Evolutionary conservation across 2,113 vertebrate species (phyloP).

Genomic region (Phaetusa simplex): DNA sequence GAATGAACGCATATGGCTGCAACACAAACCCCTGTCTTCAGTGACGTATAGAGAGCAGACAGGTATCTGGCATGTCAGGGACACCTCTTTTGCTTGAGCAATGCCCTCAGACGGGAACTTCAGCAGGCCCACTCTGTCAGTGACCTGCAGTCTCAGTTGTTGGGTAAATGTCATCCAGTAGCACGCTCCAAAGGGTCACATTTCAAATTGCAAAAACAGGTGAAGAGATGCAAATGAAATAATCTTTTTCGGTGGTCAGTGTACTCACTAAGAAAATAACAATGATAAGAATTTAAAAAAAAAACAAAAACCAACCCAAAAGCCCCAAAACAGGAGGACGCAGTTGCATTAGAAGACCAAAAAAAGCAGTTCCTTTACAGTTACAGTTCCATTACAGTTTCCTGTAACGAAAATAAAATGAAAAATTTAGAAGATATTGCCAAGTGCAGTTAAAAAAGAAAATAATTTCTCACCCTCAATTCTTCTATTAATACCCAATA

Average conservation of each 20-base stretch:
- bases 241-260: background rate
- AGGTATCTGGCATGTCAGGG: background rate
- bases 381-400: too few relatives aligned
- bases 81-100: background rate
- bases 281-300: background rate
- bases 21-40: background rate
- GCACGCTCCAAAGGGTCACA: background rate
- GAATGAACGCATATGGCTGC: accelerated
- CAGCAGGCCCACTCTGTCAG: background rate
- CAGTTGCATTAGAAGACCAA: background rate
- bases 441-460: background rate
- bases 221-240: background rate
- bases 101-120: background rate
- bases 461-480: accelerated
- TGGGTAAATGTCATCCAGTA: background rate
- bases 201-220: background rate
- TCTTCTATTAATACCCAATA: background rate
- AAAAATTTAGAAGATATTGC: background rate
- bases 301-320: background rate
- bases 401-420: background rate
- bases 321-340: background rate
- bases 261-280: background rate
- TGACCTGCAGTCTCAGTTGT: background rate
- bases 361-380: background rate
- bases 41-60: background rate